Evolutionary conservation across 2,797 vertebrate genomes (phyloP).

Genomic region (Aphelocoma californica): DNA sequence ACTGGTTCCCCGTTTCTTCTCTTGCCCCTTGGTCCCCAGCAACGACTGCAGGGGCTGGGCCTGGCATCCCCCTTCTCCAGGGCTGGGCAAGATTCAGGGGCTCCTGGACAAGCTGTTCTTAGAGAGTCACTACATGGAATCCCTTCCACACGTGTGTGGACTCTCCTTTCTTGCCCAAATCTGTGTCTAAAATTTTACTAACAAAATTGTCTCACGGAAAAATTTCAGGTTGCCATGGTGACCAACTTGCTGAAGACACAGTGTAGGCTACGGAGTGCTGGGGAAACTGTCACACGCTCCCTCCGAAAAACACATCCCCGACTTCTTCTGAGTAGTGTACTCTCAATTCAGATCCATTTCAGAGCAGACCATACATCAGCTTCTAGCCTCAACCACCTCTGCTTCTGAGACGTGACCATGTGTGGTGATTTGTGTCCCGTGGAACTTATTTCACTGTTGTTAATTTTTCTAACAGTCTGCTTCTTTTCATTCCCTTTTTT

Average conservation of each 20-base stretch:
- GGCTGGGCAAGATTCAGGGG: background rate
- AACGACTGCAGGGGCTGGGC: background rate
- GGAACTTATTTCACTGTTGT: background rate
- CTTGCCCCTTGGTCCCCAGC: background rate
- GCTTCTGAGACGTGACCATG: background rate
- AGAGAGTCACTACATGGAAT: rapidly evolving
- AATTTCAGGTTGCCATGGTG: conserved; percentile 24
- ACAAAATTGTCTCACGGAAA: background rate
- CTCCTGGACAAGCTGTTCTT: background rate
- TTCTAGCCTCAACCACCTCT: background rate
- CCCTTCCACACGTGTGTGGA: background rate
- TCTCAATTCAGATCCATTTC: background rate
- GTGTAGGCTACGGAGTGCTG: background rate
- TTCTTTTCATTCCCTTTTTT: background rate
- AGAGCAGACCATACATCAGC: background rate
- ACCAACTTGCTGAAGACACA: background rate
- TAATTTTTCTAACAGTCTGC: background rate
- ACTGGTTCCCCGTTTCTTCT: background rate
- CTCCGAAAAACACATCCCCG: background rate
- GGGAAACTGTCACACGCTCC: background rate
- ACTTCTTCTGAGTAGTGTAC: background rate
- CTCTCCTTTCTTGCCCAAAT: background rate
- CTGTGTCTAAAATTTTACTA: background rate
- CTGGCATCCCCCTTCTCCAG: background rate
- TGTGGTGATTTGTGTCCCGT: background rate